Conservation (phyloP, 1,140 invertebrate species). For the Aphis craccivora region DNA sequence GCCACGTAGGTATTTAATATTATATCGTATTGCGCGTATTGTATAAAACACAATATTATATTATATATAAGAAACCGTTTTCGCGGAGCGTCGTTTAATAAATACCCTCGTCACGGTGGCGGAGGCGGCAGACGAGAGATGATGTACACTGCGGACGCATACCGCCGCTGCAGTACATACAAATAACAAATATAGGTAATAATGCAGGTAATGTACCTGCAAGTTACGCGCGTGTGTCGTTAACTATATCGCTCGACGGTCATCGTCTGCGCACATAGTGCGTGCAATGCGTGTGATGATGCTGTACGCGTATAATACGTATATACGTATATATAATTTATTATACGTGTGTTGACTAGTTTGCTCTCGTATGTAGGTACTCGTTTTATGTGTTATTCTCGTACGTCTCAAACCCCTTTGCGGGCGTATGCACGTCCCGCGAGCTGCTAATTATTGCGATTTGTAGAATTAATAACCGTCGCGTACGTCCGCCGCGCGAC, state of each 20-base stretch:
- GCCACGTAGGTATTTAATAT: neutral
- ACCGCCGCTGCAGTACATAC: neutral
- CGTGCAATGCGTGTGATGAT: neutral
- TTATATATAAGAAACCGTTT: neutral
- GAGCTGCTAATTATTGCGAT: conserved; percentile 36
- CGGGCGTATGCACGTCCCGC: neutral
- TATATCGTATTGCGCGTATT: neutral
- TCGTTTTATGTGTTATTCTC: conserved; percentile 27
- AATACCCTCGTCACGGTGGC: neutral
- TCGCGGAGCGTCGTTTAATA: neutral
- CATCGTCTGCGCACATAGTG: neutral
- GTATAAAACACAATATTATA: no score
- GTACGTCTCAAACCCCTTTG: neutral
- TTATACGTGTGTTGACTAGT: neutral
- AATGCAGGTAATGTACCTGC: neutral
- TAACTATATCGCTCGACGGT: neutral
- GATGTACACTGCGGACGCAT: conserved; percentile 2
- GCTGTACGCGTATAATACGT: neutral
- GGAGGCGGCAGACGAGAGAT: neutral
- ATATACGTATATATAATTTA: neutral
- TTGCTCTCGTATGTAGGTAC: neutral
- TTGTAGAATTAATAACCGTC: conserved; percentile 24
- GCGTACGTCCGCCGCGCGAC: neutral
- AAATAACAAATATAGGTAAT: neutral
- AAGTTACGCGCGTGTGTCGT: neutral